phyloP scores from a whole-genome alignment of 2,888 invertebrate genomes.

The Bruchidius siliquastri region DNA sequence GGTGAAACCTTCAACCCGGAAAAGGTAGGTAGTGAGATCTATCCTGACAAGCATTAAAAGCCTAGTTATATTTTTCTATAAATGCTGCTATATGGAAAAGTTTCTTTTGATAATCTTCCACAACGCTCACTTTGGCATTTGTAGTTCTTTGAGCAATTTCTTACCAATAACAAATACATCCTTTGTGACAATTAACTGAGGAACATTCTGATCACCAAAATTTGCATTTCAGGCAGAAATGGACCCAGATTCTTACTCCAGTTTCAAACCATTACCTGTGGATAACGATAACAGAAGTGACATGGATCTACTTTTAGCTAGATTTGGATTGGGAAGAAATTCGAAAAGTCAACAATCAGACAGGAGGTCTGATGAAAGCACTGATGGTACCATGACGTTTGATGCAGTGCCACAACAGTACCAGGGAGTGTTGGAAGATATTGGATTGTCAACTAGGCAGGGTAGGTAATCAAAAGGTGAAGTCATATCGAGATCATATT shows the following conservation, averaged over 20 bases:
- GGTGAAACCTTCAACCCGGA: background rate
- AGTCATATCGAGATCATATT: too few species aligned
- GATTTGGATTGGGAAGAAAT: constrained; percentile 41
- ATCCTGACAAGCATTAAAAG: too few species aligned
- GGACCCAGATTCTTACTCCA: constrained; percentile 39
- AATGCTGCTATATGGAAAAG: too few species aligned
- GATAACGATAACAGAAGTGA: constrained; percentile 36
- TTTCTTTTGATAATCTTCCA: too few species aligned
- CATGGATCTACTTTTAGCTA: constrained; percentile 42
- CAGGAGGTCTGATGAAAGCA: constrained; percentile 18
- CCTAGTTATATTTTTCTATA: too few species aligned
- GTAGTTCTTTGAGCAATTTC: too few species aligned
- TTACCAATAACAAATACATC: too few species aligned
- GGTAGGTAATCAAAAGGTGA: constrained; percentile 10
- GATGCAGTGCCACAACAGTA: constrained; percentile 43
- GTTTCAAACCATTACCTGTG: constrained; percentile 46
- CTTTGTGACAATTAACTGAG: too few species aligned
- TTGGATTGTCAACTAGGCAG: constrained; percentile 35
- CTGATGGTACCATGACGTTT: constrained; percentile 26
- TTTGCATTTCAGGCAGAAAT: constrained; percentile 27
- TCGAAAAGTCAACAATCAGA: constrained; percentile 19
- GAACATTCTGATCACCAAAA: too few species aligned
- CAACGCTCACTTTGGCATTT: too few species aligned
- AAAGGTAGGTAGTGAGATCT: background rate
- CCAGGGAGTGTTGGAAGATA: constrained; percentile 38